These are phyloP conservation scores for Nyleta sp. DNA, from an alignment of 2,888 invertebrate genomes.

Conservation along the genomic window DNA sequence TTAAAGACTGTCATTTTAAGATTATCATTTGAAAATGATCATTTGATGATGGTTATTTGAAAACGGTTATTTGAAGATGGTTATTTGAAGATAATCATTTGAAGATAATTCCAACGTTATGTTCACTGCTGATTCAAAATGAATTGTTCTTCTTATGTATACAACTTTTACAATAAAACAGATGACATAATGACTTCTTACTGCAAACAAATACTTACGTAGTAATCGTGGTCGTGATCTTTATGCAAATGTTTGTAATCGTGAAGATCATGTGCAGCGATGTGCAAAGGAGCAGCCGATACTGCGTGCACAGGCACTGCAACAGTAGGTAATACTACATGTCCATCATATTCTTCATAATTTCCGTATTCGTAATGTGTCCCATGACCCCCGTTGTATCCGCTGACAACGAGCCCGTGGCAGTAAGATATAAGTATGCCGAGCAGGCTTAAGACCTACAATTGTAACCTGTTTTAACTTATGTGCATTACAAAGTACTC, in stretches of 20 bases:
- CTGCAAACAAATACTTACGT: conserved; percentile 72
- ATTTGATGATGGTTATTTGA: no score
- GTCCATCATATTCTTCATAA: conserved; percentile 77
- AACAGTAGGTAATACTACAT: conserved; percentile 77
- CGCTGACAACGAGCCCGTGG: conserved; percentile 76
- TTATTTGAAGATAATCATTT: no score
- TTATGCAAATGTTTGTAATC: conserved; percentile 69
- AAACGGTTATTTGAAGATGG: no score
- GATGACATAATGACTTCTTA: background rate
- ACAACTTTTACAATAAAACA: background rate
- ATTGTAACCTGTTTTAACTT: conserved; percentile 25
- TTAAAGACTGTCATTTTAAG: no score
- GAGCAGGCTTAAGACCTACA: conserved; percentile 74
- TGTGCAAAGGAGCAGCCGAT: conserved; percentile 77
- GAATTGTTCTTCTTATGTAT: background rate
- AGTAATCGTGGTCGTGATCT: conserved; percentile 76
- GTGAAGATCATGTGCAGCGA: conserved; percentile 68
- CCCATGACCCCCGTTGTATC: conserved; percentile 77
- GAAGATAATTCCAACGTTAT: no score
- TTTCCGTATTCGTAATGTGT: conserved; percentile 75
- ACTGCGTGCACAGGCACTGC: conserved; percentile 79
- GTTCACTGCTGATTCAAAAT: no score
- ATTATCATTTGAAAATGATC: no score
- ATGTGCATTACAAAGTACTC: no score
- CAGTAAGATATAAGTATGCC: conserved; percentile 70